Evolutionary conservation across 2,888 invertebrate species (phyloP).

Genomic region (Chloroclysta siterata): DNA sequence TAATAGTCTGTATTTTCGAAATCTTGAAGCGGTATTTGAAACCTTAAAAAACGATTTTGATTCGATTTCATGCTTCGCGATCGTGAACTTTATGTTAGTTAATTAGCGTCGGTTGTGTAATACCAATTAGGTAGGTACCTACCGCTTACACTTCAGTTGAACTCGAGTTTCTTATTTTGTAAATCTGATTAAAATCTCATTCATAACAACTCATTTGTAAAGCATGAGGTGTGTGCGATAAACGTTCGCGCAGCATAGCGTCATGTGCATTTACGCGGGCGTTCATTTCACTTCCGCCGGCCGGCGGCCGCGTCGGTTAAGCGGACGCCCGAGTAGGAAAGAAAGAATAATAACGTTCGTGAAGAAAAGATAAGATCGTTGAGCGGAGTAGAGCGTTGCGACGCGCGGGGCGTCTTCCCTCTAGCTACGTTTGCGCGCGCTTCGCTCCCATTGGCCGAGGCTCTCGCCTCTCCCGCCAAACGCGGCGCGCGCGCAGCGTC

Average conservation of each 20-base stretch:
- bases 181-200: slow-evolving; percentile 45
- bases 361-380: slow-evolving; percentile 78
- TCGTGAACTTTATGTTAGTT: slow-evolving; percentile 26
- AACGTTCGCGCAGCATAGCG: slow-evolving; percentile 47
- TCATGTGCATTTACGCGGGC: slow-evolving; percentile 75
- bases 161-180: slow-evolving; percentile 33
- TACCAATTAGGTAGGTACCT: slow-evolving; percentile 11
- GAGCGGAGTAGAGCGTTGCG: slow-evolving; percentile 33
- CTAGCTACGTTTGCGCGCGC: slow-evolving; percentile 74
- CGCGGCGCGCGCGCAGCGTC: slow-evolving; percentile 78
- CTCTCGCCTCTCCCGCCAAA: slow-evolving; percentile 55
- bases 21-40: slow-evolving; percentile 12
- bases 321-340: slow-evolving; percentile 77
- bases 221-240: slow-evolving; percentile 42
- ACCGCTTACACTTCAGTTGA: slow-evolving; percentile 24
- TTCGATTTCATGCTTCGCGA: slow-evolving; percentile 25
- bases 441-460: slow-evolving; percentile 61
- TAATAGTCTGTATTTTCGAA: too few relatives aligned
- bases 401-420: slow-evolving; percentile 62
- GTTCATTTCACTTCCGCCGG: slow-evolving; percentile 81
- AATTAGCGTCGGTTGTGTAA: slow-evolving; percentile 27
- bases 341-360: slow-evolving; percentile 80
- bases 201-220: slow-evolving; percentile 40
- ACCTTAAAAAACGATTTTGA: slow-evolving; percentile 25
- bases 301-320: slow-evolving; percentile 74